Evolutionary conservation across 2,797 vertebrate genomes (phyloP).

Genomic region (Rhinichthys osculus): DNA sequence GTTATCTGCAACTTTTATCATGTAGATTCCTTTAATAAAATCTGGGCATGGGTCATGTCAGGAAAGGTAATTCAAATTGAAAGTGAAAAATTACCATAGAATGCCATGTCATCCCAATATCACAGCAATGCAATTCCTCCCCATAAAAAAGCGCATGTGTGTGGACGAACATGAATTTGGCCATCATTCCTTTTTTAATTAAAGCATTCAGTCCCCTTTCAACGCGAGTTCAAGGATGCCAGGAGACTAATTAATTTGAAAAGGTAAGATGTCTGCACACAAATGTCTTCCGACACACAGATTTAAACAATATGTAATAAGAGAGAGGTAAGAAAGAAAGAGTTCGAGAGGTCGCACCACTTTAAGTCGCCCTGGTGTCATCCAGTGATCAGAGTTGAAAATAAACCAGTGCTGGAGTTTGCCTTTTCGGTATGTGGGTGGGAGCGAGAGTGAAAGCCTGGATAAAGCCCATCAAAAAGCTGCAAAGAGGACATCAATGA

Average conservation of each 20-base stretch:
- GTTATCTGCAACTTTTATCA: slow-evolving; percentile 59
- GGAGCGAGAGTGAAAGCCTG: not conserved
- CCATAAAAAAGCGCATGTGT: slow-evolving; percentile 23
- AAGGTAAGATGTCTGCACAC: slow-evolving; percentile 55
- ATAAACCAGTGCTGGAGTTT: slow-evolving; percentile 36
- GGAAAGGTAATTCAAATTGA: slow-evolving; percentile 47
- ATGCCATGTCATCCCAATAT: slow-evolving; percentile 47
- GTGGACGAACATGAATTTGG: slow-evolving; percentile 53
- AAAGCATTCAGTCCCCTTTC: slow-evolving; percentile 53
- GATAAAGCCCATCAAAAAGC: slow-evolving; percentile 6
- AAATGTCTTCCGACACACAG: slow-evolving; percentile 55
- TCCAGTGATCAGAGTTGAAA: slow-evolving; percentile 50
- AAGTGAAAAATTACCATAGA: slow-evolving; percentile 54
- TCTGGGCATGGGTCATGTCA: slow-evolving; percentile 49
- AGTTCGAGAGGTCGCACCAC: slow-evolving; percentile 26
- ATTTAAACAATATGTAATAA: slow-evolving; percentile 40
- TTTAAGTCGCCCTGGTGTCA: slow-evolving; percentile 50
- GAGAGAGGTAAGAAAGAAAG: slow-evolving; percentile 31
- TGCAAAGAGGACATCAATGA: slow-evolving; percentile 31
- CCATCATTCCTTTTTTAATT: slow-evolving; percentile 62
- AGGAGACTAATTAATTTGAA: slow-evolving; percentile 60
- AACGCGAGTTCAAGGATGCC: slow-evolving; percentile 55
- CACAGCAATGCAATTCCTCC: slow-evolving; percentile 47
- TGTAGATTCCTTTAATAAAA: slow-evolving; percentile 60
- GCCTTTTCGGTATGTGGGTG: slow-evolving; percentile 23